A percentile compares a stretch with the other conserved stretches of the same genome.
Evolutionary conservation across 2,888 invertebrate genomes (phyloP).

Genomic region (Parnassius orleans): DNA sequence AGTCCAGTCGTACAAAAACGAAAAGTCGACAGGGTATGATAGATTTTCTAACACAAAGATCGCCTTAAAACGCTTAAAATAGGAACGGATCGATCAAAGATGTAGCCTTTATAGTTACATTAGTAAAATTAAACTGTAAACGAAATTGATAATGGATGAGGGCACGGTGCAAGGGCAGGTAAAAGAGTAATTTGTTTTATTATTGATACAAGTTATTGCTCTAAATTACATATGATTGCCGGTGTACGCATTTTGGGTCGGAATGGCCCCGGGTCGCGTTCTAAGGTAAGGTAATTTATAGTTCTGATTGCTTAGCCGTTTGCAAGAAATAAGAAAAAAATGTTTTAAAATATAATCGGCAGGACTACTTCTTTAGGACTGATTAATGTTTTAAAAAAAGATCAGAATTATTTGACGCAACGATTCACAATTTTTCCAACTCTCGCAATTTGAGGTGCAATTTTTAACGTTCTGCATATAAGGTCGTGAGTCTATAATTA

Average conservation of each 20-base stretch:
- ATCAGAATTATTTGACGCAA: no score
- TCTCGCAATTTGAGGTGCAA: no score
- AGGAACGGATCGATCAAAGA: no score
- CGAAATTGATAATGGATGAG: slow-evolving; percentile 20
- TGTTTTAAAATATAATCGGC: no score
- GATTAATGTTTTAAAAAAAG: no score
- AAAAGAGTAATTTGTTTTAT: slow-evolving; percentile 66
- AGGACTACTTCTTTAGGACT: no score
- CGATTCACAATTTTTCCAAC: no score
- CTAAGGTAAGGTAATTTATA: slow-evolving; percentile 49
- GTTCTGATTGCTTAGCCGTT: slow-evolving; percentile 30
- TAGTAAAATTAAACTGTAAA: neutral
- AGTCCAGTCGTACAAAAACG: no score
- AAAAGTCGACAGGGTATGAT: no score
- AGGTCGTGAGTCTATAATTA: neutral
- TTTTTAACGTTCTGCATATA: no score
- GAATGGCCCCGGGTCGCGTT: slow-evolving; percentile 39
- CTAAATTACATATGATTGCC: slow-evolving; percentile 74
- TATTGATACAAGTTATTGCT: slow-evolving; percentile 75
- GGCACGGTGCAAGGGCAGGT: slow-evolving; percentile 30
- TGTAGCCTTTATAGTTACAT: neutral
- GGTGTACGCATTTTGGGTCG: slow-evolving; percentile 40
- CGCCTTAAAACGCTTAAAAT: no score
- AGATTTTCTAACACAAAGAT: no score
- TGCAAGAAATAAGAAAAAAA: neutral